phyloP scores from a whole-genome alignment of 2,113 vertebrate species.

The Pycnonotus jocosus region DNA sequence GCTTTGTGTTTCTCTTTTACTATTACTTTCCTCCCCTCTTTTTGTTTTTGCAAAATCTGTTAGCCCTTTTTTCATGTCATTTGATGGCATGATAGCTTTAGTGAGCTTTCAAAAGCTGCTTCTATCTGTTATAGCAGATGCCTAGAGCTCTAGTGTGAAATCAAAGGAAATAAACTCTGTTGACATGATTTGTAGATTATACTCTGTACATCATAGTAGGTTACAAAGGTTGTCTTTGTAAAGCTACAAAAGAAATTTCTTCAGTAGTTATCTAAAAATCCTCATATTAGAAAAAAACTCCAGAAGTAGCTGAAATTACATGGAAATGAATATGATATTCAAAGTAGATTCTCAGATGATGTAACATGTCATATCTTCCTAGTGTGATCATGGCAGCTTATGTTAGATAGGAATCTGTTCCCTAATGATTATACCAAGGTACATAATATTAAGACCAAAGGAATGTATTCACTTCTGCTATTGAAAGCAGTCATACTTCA shows the following conservation, averaged over 20 bases:
- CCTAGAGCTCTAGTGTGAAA: conserved; percentile 17
- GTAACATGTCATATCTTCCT: not conserved
- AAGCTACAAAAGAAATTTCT: not conserved
- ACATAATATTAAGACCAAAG: not conserved
- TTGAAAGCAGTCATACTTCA: not conserved
- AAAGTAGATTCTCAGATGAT: not conserved
- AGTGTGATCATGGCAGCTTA: not conserved
- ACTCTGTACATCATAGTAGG: not conserved
- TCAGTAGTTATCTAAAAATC: not conserved
- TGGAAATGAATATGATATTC: not conserved
- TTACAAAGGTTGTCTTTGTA: not conserved
- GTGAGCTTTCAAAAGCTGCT: conserved; percentile 27
- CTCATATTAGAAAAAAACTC: rapidly evolving
- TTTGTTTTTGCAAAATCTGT: not conserved
- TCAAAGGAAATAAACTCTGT: conserved; percentile 43
- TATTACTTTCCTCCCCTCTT: not conserved
- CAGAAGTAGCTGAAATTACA: not conserved
- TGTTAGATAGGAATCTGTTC: not conserved
- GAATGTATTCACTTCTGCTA: not conserved
- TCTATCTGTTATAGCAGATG: not conserved
- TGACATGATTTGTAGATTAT: conserved; percentile 3
- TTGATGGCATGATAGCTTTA: not conserved
- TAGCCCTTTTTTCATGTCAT: not conserved
- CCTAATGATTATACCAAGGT: not conserved
- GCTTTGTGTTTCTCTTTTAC: not conserved